These are phyloP conservation scores for Aplysia californica DNA, from an alignment of 1,140 invertebrate species.

Conservation along the genomic window DNA sequence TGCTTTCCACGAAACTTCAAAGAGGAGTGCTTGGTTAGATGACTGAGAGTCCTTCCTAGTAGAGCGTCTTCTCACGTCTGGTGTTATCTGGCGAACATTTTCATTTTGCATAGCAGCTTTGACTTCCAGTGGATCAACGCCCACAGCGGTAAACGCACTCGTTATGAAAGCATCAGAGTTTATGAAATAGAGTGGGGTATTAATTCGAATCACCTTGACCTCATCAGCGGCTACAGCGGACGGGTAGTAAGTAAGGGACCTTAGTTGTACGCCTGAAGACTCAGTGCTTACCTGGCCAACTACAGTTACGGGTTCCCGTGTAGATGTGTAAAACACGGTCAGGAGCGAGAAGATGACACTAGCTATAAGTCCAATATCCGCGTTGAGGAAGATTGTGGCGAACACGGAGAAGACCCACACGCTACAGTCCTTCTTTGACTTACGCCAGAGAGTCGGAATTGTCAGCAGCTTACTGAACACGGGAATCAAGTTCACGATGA, in stretches of 20 bases:
- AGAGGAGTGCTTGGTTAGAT: too few relatives aligned
- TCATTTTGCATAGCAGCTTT: too few relatives aligned
- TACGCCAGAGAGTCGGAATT: constrained; percentile 24
- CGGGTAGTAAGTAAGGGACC: neutral
- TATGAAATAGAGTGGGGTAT: constrained; percentile 23
- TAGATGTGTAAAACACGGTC: constrained; percentile 12
- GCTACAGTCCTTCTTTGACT: constrained; percentile 25
- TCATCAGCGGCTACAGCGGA: too few relatives aligned
- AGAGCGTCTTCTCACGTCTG: too few relatives aligned
- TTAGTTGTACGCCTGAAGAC: neutral
- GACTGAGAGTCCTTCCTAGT: too few relatives aligned
- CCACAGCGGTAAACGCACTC: neutral
- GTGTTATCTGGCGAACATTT: too few relatives aligned
- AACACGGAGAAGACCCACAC: constrained; percentile 24
- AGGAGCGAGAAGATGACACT: neutral
- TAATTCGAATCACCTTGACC: constrained; percentile 2
- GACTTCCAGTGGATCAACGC: constrained; percentile 7
- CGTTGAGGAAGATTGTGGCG: constrained; percentile 26
- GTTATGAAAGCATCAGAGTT: constrained; percentile 21
- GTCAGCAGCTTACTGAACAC: constrained; percentile 69
- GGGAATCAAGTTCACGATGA: constrained; percentile 68
- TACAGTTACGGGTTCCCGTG: neutral
- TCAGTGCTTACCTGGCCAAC: neutral
- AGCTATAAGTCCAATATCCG: constrained; percentile 25
- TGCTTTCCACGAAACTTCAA: too few relatives aligned